Evolutionary conservation across 2,888 invertebrate genomes (phyloP), one percentile per base, ranked within the genome.

Genomic region (Meganola albula): DNA sequence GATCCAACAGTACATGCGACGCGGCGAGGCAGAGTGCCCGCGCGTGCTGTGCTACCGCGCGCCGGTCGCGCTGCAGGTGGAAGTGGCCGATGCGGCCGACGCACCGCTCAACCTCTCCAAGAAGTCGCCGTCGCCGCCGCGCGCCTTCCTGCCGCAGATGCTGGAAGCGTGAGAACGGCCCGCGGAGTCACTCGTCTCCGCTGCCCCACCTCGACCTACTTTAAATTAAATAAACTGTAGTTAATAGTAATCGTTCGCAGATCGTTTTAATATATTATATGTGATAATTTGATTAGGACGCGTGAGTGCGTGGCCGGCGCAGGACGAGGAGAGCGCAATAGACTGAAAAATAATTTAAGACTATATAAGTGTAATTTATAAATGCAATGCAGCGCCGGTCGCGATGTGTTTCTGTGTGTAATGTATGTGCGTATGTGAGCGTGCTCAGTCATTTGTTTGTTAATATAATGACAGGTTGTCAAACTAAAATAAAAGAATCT

Each of bases 1-100:
- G 63, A 95, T 97, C 68, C 96, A 96, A 79, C 95, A 93, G 72
- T 95, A 94, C 77, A 94, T 97, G 74, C 94, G 96, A 91, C 90
- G 94, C 40, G 91, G 90, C 2, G 92, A 92, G 55, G 74, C 85
- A 5, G 63, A 57, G 37, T 79, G 80, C 63, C 76, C 80, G 43
- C 60, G 66, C 80, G 78, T 53, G 62, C 68, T 72, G 26, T 76
- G 77, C 74, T 71, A 68, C 64, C 77, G 77, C 44, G 74, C 75
- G 25, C 58, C 61, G 73, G 84, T 78, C 51, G 74, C 74, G 58
- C 73, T 83, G 58, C 93, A 94, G 69, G 88, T 95, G 54, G 94
- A 94, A 75, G 93, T 94, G 56, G 93, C 93, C 65, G 93, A 93
- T 52, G 93, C 93, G n/a, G n/a, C n/a, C 63, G 93, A 94, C 53